These are phyloP conservation scores for Camponotus fellah DNA, from an alignment of 2,888 invertebrate species.

Conservation along the genomic window DNA sequence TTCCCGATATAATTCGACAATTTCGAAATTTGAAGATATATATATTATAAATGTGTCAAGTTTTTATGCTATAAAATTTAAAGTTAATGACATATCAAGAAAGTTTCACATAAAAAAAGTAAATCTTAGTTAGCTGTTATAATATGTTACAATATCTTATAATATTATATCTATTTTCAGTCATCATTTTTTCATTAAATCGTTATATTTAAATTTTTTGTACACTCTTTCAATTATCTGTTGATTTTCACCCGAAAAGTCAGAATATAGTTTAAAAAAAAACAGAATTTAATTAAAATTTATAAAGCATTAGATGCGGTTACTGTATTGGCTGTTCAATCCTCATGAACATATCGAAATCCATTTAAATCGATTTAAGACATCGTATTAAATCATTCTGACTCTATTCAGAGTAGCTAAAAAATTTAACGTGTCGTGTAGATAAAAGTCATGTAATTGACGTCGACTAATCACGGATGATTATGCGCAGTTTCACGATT, in stretches of 20 bases:
- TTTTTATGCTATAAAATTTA: neutral
- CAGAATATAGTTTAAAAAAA: conserved; percentile 10
- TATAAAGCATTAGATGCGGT: conserved; percentile 23
- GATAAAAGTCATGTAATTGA: conserved; percentile 43
- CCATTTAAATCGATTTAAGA: conserved; percentile 31
- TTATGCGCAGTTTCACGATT: conserved; percentile 30
- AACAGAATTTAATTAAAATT: conserved; percentile 37
- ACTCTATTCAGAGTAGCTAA: neutral
- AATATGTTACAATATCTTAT: neutral
- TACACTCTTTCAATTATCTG: too few species aligned
- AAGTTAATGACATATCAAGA: neutral
- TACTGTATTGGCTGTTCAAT: conserved; percentile 11
- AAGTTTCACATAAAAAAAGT: neutral
- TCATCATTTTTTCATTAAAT: neutral
- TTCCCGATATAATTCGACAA: neutral
- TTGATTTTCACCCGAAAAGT: too few species aligned
- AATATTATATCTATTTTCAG: neutral
- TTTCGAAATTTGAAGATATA: neutral
- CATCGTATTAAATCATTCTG: conserved; percentile 30
- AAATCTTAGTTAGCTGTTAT: neutral
- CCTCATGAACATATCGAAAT: conserved; percentile 27
- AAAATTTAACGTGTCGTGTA: conserved; percentile 10
- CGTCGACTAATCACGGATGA: conserved; percentile 28
- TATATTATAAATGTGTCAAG: neutral
- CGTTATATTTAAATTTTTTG: neutral